A percentile compares a stretch with the other conserved stretches of the same genome.
phyloP scores from a whole-genome alignment of 2,888 invertebrate genomes.

The Polydrusus tereticollis region DNA sequence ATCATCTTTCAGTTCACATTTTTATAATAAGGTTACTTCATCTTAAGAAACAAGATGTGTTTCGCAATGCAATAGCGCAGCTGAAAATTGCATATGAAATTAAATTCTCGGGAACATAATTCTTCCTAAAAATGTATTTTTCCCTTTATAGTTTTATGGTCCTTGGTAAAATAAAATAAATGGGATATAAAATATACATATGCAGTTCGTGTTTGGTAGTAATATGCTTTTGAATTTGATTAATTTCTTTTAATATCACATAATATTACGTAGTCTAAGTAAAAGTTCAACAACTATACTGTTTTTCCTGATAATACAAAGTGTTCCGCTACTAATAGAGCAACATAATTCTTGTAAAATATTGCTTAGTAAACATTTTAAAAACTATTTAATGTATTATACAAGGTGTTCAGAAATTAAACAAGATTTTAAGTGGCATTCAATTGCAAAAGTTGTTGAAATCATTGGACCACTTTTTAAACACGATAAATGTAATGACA shows the following conservation, averaged over 20 bases:
- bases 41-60: not conserved
- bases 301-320: too few relatives aligned
- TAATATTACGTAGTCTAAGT: not conserved
- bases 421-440: too few relatives aligned
- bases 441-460: too few relatives aligned
- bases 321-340: too few relatives aligned
- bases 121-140: not conserved
- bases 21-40: not conserved
- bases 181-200: too few relatives aligned
- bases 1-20: not conserved
- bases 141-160: not conserved
- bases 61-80: not conserved
- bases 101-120: constrained; percentile 8
- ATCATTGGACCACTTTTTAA: too few relatives aligned
- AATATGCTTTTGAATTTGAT: not conserved
- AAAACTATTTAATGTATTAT: too few relatives aligned
- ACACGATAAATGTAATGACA: too few relatives aligned
- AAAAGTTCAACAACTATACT: too few relatives aligned
- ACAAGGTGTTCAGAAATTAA: too few relatives aligned
- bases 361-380: too few relatives aligned
- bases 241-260: not conserved
- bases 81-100: constrained; percentile 24
- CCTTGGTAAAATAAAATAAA: not conserved
- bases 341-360: too few relatives aligned
- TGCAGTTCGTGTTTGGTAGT: not conserved